A percentile compares a stretch with the other conserved stretches of the same genome.
Evolutionary conservation across 2,888 invertebrate genomes (phyloP).

Genomic region (Tillus elongatus): DNA sequence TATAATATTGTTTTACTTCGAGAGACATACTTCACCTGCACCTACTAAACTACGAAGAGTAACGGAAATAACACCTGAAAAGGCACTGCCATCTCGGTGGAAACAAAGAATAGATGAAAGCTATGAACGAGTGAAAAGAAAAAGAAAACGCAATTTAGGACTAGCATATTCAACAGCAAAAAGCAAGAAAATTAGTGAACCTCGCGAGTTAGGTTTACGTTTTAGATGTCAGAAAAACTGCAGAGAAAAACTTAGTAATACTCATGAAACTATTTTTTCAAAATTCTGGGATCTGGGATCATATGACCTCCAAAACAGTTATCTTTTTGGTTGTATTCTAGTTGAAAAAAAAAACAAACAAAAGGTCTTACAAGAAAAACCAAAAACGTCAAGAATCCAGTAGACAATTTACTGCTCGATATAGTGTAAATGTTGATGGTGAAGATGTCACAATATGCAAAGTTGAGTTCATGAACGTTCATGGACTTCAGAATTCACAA

Average conservation of each 20-base stretch:
- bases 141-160: slow-evolving; percentile 1
- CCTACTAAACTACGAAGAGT: not conserved
- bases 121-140: not conserved
- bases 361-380: slow-evolving; percentile 16
- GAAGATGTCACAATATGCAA: slow-evolving; percentile 12
- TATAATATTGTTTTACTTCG: not conserved
- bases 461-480: slow-evolving; percentile 11
- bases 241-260: not conserved
- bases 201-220: slow-evolving; percentile 6
- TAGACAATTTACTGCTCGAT: slow-evolving; percentile 5
- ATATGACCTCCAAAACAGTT: slow-evolving; percentile 15
- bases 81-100: not conserved
- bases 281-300: slow-evolving; percentile 18
- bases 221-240: not conserved
- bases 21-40: not conserved
- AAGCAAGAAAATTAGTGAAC: not conserved
- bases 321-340: slow-evolving; percentile 16
- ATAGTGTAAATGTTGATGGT: slow-evolving; percentile 10
- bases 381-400: slow-evolving; percentile 14
- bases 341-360: slow-evolving; percentile 13
- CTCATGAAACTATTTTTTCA: slow-evolving; percentile 12
- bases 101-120: not conserved
- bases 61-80: not conserved
- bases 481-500: not conserved
- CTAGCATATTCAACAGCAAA: not conserved